phyloP scores from a whole-genome alignment of 2,797 vertebrate genomes.

The Muraenolepis orangiensis region DNA sequence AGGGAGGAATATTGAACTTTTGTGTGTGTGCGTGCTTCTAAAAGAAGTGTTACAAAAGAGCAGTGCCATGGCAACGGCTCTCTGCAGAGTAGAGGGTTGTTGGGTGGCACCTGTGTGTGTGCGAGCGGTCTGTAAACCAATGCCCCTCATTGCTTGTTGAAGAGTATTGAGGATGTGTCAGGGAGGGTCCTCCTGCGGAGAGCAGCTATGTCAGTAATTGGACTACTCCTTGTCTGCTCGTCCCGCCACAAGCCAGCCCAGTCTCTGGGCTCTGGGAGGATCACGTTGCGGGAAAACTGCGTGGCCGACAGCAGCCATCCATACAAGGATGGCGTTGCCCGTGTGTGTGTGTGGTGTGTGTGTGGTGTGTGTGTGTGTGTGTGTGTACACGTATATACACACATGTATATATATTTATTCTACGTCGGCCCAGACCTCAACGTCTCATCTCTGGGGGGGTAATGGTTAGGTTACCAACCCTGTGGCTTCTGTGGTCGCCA shows the following conservation, averaged over 20 bases:
- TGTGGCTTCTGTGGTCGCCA: constrained; percentile 40
- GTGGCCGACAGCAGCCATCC: background rate
- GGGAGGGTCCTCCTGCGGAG: constrained; percentile 23
- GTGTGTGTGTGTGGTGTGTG: background rate
- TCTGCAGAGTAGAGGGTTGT: constrained; percentile 51
- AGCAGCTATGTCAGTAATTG: background rate
- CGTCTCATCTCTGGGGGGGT: constrained; percentile 23
- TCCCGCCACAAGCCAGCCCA: background rate
- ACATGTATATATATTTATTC: too few species aligned
- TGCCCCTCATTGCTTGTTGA: constrained; percentile 4
- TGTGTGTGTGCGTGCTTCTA: constrained; percentile 1
- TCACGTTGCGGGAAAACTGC: background rate
- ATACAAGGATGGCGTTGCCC: background rate
- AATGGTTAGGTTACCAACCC: constrained; percentile 50
- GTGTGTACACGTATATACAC: background rate
- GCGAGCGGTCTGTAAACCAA: background rate
- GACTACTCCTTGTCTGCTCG: background rate
- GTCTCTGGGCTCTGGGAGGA: background rate
- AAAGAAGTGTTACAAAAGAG: constrained; percentile 48
- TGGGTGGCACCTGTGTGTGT: constrained; percentile 47
- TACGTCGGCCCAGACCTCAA: constrained; percentile 27
- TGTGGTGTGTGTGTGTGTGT: too few species aligned
- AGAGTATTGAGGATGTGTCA: constrained; percentile 48
- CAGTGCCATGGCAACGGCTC: constrained; percentile 72
- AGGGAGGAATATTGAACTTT: constrained; percentile 64